phyloP scores from a whole-genome alignment of 2,797 vertebrate genomes.

The Xiphorhynchus erythropygius region DNA sequence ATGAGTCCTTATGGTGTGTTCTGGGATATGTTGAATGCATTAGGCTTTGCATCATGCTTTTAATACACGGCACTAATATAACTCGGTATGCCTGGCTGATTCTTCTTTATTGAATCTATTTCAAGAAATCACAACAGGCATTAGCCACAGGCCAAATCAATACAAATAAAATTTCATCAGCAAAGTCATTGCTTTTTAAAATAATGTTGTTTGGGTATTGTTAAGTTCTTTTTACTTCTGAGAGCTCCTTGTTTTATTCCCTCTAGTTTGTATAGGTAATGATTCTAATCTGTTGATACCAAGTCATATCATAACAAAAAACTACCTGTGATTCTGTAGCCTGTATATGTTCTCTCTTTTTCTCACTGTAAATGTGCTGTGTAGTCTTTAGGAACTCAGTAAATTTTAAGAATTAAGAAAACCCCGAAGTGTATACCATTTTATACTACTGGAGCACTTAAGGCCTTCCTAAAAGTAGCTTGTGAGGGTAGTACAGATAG shows the following conservation, averaged over 20 bases:
- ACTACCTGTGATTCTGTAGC: not conserved
- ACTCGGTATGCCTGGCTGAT: not conserved
- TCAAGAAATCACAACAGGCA: not conserved
- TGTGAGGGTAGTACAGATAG: not conserved
- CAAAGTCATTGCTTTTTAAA: not conserved
- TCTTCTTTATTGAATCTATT: not conserved
- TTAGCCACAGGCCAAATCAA: not conserved
- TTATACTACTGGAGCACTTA: not conserved
- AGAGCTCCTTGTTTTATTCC: not conserved
- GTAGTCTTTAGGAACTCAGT: not conserved
- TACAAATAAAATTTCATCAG: not conserved
- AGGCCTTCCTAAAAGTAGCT: not conserved
- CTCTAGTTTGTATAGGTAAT: not conserved
- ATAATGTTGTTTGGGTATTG: not conserved
- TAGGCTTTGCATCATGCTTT: not conserved
- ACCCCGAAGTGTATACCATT: rapidly evolving
- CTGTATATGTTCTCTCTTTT: not conserved
- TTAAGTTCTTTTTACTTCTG: not conserved
- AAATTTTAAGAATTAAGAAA: not conserved
- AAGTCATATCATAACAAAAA: not conserved
- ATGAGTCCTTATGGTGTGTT: not conserved
- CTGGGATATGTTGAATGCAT: not conserved
- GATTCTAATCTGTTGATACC: not conserved
- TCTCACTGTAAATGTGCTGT: not conserved
- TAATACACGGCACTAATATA: not conserved